Evolutionary conservation across 2,888 invertebrate species (phyloP), one percentile per base, ranked within the genome.

Genomic region (Hemicrepidius hirtus): DNA sequence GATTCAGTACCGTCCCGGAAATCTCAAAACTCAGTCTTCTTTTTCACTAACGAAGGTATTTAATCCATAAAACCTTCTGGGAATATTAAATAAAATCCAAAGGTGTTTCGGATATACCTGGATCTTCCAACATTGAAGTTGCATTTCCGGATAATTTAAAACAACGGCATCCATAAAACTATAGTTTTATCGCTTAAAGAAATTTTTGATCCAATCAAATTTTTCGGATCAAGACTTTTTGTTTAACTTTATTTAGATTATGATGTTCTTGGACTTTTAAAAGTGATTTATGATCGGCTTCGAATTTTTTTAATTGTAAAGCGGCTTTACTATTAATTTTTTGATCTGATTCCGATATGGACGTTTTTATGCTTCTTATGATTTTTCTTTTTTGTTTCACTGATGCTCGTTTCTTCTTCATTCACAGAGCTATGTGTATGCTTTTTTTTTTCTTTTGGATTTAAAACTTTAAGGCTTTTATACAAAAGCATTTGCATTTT

Each of bases 81-180:
- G 13, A 73, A 20, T 28, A 49, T 76, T 49, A 64, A 28, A 20
- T 75, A 16, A 73, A 75, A 65, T 44, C 49, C 7, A 64, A 66
- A 20, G 18, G 28, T 28, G 55, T 70, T 32, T 37, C 70, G 9
- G 13, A 68, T 24, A n/a, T 60, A 2, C 32, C 65, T 5, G 46
- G 24, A 7, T 18, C 5, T 1, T 32, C 41, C 18, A 60, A 60
- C 20, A 64, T 49, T 24, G 18, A 62, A n/a, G 71, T 75, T 40
- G 32, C 46, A 21, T 72, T 70, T 37, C 74, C 74, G 1, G 62
- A 59, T 35, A 65, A 73, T 68, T 68, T 78, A 41, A 78, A 76
- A 62, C 28, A 71, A 12, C 66, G 77, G 6, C 77, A 78, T 73
- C 76, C 77, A 5, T 64, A n/a, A n/a, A n/a, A 77, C 28, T 66